These are phyloP conservation scores for Crotalus horridus DNA, from an alignment of 2,113 vertebrate genomes.

Conservation along the genomic window DNA sequence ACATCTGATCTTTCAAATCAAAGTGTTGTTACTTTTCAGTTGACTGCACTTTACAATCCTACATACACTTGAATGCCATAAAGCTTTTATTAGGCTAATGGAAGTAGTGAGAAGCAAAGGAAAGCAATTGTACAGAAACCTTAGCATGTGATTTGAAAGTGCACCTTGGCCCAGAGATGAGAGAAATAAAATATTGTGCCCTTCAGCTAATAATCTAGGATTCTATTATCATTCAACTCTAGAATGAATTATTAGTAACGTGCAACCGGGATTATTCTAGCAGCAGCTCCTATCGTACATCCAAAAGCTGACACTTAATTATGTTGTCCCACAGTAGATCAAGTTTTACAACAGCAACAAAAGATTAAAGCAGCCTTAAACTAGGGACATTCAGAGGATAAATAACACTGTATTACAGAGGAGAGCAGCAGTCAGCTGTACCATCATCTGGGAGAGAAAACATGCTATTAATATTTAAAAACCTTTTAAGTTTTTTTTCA, in stretches of 20 bases:
- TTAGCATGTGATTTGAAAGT: neutral
- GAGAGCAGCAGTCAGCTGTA: constrained; percentile 53
- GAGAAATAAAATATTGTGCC: constrained; percentile 51
- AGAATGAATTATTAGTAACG: constrained; percentile 67
- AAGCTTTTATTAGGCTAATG: constrained; percentile 31
- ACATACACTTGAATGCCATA: neutral
- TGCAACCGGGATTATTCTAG: constrained; percentile 59
- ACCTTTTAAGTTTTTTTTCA: constrained; percentile 30
- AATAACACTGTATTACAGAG: constrained; percentile 49
- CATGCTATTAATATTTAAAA: constrained; percentile 67
- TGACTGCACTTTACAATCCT: constrained; percentile 31
- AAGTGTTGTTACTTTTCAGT: constrained; percentile 51
- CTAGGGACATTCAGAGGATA: constrained; percentile 68
- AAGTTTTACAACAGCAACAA: constrained; percentile 72
- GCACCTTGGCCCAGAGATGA: constrained; percentile 19
- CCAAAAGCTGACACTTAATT: constrained; percentile 72
- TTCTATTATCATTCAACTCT: constrained; percentile 62
- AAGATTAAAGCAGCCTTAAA: constrained; percentile 73
- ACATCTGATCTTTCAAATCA: constrained; percentile 18
- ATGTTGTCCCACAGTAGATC: constrained; percentile 72
- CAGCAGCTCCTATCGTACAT: constrained; percentile 58
- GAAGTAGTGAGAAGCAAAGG: constrained; percentile 20
- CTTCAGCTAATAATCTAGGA: constrained; percentile 64
- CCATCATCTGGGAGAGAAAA: constrained; percentile 62
- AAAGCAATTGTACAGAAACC: rapidly evolving